phyloP scores from a whole-genome alignment of 2,113 vertebrate genomes.

The Malurus elegans region DNA sequence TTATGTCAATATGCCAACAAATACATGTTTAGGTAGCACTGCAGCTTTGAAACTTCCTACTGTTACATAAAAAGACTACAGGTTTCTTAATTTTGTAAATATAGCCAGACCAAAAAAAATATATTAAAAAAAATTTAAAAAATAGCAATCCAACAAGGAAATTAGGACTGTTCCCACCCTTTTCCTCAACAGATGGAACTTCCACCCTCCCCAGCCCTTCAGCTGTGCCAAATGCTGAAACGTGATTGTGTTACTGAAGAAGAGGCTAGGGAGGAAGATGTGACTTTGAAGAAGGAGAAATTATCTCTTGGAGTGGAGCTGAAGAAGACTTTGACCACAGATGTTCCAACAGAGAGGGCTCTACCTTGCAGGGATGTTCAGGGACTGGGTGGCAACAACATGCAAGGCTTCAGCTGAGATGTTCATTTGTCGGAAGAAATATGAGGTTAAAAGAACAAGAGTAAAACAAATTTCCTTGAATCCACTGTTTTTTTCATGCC shows the following conservation, averaged over 20 bases:
- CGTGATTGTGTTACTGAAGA: background rate
- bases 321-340: background rate
- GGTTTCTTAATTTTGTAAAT: background rate
- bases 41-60: background rate
- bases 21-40: background rate
- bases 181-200: background rate
- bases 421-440: background rate
- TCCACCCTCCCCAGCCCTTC: background rate
- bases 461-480: background rate
- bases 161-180: background rate
- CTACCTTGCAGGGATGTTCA: background rate
- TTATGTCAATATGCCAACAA: background rate
- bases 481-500: background rate
- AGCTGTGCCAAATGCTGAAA: background rate
- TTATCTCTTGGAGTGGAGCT: background rate
- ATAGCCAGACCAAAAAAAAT: background rate
- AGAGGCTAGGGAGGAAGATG: background rate
- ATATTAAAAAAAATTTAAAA: background rate
- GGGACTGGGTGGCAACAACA: background rate
- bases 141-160: background rate
- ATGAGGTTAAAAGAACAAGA: background rate
- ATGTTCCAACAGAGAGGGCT: accelerated
- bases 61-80: background rate
- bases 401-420: background rate
- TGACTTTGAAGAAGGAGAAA: background rate